phyloP scores from a whole-genome alignment of 2,113 vertebrate species.

The Haemorhous mexicanus region DNA sequence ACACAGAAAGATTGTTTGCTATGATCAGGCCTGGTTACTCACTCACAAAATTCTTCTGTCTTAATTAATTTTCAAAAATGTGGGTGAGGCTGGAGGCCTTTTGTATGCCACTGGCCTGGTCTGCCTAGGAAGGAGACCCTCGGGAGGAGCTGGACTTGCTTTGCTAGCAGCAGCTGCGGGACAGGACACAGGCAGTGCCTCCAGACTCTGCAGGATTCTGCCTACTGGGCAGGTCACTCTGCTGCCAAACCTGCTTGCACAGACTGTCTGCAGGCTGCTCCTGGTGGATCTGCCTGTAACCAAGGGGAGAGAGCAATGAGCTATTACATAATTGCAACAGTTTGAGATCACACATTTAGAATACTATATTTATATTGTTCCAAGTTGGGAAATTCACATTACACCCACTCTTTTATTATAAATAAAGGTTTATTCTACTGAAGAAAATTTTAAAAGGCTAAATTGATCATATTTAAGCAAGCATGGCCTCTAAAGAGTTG shows the following conservation, averaged over 20 bases:
- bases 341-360: not conserved
- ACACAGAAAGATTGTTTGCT: not conserved
- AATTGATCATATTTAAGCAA: not conserved
- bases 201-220: not conserved
- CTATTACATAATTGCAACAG: not conserved
- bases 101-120: not conserved
- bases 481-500: not conserved
- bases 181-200: rapidly evolving
- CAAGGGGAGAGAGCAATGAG: not conserved
- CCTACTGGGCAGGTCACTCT: not conserved
- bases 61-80: not conserved
- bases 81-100: not conserved
- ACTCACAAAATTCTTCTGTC: not conserved
- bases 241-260: not conserved
- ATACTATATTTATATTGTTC: rapidly evolving
- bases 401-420: rapidly evolving
- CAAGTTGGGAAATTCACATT: not conserved
- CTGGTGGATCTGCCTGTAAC: rapidly evolving
- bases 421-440: not conserved
- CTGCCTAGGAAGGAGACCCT: not conserved
- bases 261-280: not conserved
- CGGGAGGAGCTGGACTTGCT: not conserved
- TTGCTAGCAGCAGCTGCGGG: not conserved
- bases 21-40: not conserved
- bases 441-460: not conserved